Conservation (phyloP, 2,113 vertebrate species). For the Columba livia region DNA sequence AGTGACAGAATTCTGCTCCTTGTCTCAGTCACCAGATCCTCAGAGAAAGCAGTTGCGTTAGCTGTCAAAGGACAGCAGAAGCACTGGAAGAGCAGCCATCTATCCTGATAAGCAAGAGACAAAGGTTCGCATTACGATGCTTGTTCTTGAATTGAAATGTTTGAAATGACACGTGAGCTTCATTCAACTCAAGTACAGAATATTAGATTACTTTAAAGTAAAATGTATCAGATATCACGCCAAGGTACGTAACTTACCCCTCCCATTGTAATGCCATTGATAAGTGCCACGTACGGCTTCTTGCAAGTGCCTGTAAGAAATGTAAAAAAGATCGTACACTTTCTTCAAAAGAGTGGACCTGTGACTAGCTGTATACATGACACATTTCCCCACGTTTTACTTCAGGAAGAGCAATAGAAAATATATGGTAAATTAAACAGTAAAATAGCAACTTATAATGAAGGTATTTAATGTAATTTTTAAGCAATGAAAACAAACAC, state of each 20-base stretch:
- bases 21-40: neutral
- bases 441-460: neutral
- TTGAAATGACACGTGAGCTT: neutral
- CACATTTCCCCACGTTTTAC: neutral
- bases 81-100: neutral
- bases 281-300: constrained; percentile 92
- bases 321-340: neutral
- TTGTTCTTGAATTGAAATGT: neutral
- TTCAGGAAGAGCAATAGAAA: neutral
- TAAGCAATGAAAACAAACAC: neutral
- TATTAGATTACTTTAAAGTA: neutral
- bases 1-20: neutral
- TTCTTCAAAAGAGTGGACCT: neutral
- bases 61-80: neutral
- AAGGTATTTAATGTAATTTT: neutral
- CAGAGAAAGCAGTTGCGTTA: neutral
- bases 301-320: constrained; percentile 78
- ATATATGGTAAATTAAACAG: neutral
- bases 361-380: neutral
- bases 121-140: neutral
- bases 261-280: constrained; percentile 97
- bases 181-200: neutral
- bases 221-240: neutral
- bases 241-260: constrained; percentile 83
- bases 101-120: neutral